These are phyloP conservation scores for Nomada ruficornis DNA, from an alignment of 2,888 invertebrate genomes.

Conservation along the genomic window DNA sequence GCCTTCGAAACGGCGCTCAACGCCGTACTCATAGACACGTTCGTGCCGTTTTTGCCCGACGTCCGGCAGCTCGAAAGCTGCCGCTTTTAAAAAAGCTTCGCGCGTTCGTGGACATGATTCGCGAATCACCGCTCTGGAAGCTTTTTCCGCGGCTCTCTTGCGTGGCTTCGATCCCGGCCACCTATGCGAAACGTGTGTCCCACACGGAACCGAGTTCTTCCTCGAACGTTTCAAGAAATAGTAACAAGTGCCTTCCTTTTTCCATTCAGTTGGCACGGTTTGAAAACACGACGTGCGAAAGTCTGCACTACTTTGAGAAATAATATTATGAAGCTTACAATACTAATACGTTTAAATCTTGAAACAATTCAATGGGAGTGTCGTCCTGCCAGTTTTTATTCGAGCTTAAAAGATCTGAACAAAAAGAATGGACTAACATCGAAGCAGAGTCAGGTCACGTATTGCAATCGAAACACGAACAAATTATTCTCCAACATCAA, in stretches of 20 bases:
- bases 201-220: slow-evolving; percentile 17
- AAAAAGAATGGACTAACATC: too few species aligned
- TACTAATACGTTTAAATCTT: too few species aligned
- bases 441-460: too few species aligned
- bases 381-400: too few species aligned
- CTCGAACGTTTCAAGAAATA: slow-evolving; percentile 12
- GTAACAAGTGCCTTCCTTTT: too few species aligned
- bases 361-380: too few species aligned
- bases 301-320: too few species aligned
- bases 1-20: slow-evolving; percentile 66
- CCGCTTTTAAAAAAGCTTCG: slow-evolving; percentile 63
- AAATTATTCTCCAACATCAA: not conserved
- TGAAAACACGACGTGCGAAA: too few species aligned
- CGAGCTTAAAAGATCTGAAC: too few species aligned
- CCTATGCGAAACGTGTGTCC: slow-evolving; percentile 15
- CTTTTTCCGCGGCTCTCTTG: slow-evolving; percentile 29
- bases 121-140: slow-evolving; percentile 50
- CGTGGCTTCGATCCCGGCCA: not conserved
- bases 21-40: slow-evolving; percentile 68
- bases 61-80: slow-evolving; percentile 51
- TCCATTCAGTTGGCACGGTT: too few species aligned
- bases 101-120: slow-evolving; percentile 61
- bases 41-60: slow-evolving; percentile 63
- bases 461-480: not conserved
- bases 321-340: too few species aligned